Conservation (phyloP, 2,113 vertebrate genomes). For the Hyperoodon ampullatus region DNA sequence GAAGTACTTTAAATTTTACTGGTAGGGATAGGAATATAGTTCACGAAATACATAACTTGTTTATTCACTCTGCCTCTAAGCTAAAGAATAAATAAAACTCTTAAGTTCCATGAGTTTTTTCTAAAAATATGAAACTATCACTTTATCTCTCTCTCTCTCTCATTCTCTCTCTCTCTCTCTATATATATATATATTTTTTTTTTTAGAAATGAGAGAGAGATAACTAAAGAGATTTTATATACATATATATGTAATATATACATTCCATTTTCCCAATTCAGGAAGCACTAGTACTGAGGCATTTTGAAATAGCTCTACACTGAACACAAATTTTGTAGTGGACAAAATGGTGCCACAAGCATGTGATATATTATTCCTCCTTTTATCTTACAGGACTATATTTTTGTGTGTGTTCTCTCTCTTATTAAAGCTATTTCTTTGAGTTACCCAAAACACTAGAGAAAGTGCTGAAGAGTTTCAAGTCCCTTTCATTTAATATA, state of each 20-base stretch:
- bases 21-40: neutral
- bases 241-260: neutral
- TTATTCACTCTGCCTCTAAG: neutral
- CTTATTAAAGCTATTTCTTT: slow-evolving; percentile 44
- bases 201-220: too few relatives aligned
- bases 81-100: neutral
- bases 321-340: neutral
- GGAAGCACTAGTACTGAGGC: neutral
- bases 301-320: neutral
- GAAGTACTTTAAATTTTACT: slow-evolving; percentile 45
- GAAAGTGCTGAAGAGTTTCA: slow-evolving; percentile 24
- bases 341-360: neutral
- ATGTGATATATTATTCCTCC: neutral
- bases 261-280: neutral
- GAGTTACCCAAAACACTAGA: neutral
- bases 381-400: slow-evolving; percentile 26
- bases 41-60: neutral
- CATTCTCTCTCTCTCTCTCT: neutral
- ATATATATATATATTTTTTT: neutral
- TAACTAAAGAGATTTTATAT: too few relatives aligned
- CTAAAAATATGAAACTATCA: neutral
- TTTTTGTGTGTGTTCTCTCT: neutral
- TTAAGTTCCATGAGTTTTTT: slow-evolving; percentile 1
- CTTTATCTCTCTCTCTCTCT: neutral
- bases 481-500: neutral